Percentiles rank a stretch among this genome's conserved stretches.
These are phyloP conservation scores for Oscheius sp. DNA, from an alignment of 1,140 invertebrate species.

Conservation along the genomic window DNA sequence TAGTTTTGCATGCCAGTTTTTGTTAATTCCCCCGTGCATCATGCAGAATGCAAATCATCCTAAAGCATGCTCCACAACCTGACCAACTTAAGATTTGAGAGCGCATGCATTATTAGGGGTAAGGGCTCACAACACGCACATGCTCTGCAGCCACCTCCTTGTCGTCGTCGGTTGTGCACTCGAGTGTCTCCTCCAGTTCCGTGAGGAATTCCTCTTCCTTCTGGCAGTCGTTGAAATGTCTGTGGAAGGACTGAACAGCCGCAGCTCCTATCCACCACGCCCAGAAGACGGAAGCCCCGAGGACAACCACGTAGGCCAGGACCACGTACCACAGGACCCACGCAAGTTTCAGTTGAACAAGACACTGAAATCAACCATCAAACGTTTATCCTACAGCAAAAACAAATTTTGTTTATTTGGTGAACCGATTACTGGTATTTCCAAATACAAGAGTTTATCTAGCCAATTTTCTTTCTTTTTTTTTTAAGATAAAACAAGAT, in stretches of 20 bases:
- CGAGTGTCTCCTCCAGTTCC: conserved; percentile 18
- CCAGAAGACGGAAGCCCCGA: conserved; percentile 10
- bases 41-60: no score
- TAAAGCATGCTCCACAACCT: no score
- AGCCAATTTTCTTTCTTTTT: no score
- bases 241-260: conserved; percentile 11
- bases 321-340: conserved; percentile 20
- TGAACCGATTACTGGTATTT: no score
- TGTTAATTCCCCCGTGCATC: no score
- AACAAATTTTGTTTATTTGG: not conserved
- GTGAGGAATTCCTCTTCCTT: conserved; percentile 22
- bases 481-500: no score
- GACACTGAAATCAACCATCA: conserved; percentile 16
- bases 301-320: conserved; percentile 7
- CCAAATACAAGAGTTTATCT: no score
- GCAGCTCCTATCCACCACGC: conserved; percentile 17
- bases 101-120: no score
- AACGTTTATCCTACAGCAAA: not conserved
- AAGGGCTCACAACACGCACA: conserved; percentile 3
- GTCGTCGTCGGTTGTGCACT: conserved; percentile 29
- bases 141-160: conserved; percentile 27
- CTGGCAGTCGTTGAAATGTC: conserved; percentile 9
- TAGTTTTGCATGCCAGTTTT: no score
- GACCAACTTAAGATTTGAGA: no score
- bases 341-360: conserved; percentile 18